phyloP scores from a whole-genome alignment of 2,888 invertebrate species.

The Steinernema hermaphroditum region DNA sequence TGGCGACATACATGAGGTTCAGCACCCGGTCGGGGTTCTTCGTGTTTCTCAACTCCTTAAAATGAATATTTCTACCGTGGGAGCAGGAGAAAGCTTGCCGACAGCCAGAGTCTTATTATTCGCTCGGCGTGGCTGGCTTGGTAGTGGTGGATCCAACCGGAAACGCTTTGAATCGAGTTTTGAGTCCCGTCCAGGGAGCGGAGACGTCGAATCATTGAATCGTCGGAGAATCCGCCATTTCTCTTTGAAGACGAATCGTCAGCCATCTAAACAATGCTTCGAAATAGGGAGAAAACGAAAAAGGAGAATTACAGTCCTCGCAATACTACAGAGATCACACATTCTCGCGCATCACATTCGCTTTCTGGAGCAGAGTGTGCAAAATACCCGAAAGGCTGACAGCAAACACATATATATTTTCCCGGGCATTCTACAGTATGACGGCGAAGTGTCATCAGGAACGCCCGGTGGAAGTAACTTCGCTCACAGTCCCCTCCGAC shows the following conservation, averaged over 20 bases:
- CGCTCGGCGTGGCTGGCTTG: not conserved
- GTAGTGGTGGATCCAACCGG: not conserved
- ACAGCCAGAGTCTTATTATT: not conserved
- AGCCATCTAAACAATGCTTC: not conserved
- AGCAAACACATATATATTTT: not conserved
- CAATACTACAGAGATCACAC: not conserved
- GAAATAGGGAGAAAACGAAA: not conserved
- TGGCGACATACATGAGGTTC: conserved; percentile 52
- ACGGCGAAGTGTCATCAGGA: too few relatives aligned
- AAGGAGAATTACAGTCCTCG: not conserved
- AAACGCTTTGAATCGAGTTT: not conserved
- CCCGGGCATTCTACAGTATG: not conserved
- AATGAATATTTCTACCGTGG: too few relatives aligned
- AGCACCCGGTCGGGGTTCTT: conserved; percentile 36
- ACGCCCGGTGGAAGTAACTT: too few relatives aligned
- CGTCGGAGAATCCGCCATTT: not conserved
- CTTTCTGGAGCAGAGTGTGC: not conserved
- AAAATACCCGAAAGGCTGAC: not conserved
- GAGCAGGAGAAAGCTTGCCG: not conserved
- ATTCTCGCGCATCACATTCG: not conserved
- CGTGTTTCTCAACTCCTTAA: conserved; percentile 44
- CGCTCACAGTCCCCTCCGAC: too few relatives aligned
- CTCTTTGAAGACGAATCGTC: not conserved
- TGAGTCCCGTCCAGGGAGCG: not conserved
- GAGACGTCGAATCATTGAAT: not conserved